Base-by-base conservation (phyloP, 2,113 vertebrate species). In the Lepus europaeus region DNA sequence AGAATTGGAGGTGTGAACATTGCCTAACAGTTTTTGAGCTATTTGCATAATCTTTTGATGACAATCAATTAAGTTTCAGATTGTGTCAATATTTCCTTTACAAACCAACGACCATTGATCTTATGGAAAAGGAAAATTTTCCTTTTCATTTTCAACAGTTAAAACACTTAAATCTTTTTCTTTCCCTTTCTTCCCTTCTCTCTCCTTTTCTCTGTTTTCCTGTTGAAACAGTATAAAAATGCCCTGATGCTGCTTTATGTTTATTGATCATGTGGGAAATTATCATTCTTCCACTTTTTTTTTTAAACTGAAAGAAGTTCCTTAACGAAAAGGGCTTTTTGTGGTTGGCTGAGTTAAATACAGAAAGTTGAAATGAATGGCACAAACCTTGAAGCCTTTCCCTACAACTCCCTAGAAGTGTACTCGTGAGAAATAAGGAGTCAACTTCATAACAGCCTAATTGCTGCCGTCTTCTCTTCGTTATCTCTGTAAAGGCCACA, bases 41-140 rank as follows among this genome's bases (percentile, higher is more conserved):
- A 86, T 80, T 64, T 84, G 79, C 22, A 51, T 74, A 59, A 91
- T 86, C 59, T 80, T 92, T 93, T 93, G 93, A 96, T 96, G 92
- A 49, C 0, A 81, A 85, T 95, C 86, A 96, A 87, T 81, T 87
- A 96, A 83, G 89, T 97, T 96, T 97, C 96, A 81, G 68, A 83
- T 95, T 96, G 80, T 96, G 93, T 97, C 94, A 96, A 20, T 96
- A 84, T 96, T 97, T 97, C 95, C 96, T 89, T 45, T 89, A 53
- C 45, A 86, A 77, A 70, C 29, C 51, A 70, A 94, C n/a, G 89
- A 83, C 36, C 8, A 39, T 27, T 95, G 79, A 95, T 90, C 86
- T 91, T 94, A 77, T 31, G 68, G 92, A 95, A 94, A 92, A 90
- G n/a, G 80, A 94, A 96, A 94, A 79, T 85, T 79, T 64, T 68